Evolutionary conservation across 2,113 vertebrate genomes (phyloP), one percentile per base, ranked within the genome.

Genomic region (Eptesicus fuscus): DNA sequence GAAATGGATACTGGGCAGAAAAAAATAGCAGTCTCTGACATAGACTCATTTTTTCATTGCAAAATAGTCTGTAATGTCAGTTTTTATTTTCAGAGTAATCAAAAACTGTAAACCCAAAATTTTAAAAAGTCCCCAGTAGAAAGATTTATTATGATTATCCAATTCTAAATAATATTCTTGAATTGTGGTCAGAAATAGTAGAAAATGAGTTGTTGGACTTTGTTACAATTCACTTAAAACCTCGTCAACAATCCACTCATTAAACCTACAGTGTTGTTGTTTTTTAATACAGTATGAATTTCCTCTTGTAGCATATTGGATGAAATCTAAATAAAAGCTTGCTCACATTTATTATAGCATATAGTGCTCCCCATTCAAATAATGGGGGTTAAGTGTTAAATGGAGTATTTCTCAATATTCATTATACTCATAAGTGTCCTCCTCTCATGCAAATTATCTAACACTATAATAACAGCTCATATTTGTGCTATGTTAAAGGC

Each of bases 401-500:
- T 89, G 44, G 83, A 94, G 71, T 18, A 71, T 49, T 95, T 84
- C 63, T 78, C 74, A 40, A 61, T 73, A 86, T 74, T 95, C 61
- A 78, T 56, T 77, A 77, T 1, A 91, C 6, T 89, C 25, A 18
- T 73, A 86, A 63, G 28, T 80, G 30, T 74, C n/a, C 51, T 95
- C 47, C 13, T 90, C n/a, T 93, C 56, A 96, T 90, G 90, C 53
- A 96, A 88, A 86, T 67, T 47, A 53, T 90, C 23, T 93, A 69
- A 90, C 30, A 92, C 4, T 40, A 94, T 87, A 87, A 90, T 74
- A 51, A 63, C 56, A 65, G 49, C 37, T 89, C 91, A 73, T 69
- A 73, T 92, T 85, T 96, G 30, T 92, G 53, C 40, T 90, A 76
- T 88, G 67, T 94, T 86, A 59, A 97, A 96, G 92, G 96, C 91